Conservation (phyloP, 2,797 vertebrate genomes). For the Antrozous pallidus region DNA sequence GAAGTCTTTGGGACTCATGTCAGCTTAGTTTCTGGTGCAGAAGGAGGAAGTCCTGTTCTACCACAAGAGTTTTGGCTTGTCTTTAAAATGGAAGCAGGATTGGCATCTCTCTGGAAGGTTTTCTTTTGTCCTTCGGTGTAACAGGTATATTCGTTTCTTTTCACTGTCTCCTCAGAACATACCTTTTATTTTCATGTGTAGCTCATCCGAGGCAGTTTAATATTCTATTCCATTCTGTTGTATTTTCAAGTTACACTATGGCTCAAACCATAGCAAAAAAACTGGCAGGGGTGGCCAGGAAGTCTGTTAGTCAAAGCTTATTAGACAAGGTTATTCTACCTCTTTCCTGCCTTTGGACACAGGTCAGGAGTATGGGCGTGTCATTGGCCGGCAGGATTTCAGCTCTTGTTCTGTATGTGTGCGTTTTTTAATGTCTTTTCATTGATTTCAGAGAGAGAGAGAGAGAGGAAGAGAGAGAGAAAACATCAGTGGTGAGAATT, state of each 20-base stretch:
- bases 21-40: neutral
- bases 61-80: neutral
- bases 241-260: neutral
- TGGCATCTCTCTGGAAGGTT: neutral
- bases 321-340: neutral
- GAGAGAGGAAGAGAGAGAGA: no score
- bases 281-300: no score
- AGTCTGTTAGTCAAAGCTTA: neutral
- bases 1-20: neutral
- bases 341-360: neutral
- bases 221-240: neutral
- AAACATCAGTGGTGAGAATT: no score
- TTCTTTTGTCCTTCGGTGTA: neutral
- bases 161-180: neutral
- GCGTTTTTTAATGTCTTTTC: no score
- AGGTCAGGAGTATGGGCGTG: neutral
- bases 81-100: neutral
- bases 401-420: neutral
- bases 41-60: neutral
- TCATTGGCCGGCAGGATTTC: no score
- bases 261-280: neutral
- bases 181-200: neutral
- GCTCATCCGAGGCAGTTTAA: neutral
- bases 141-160: neutral
- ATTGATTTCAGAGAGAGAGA: no score